These are phyloP conservation scores for Entomyzon cyanotis DNA, from an alignment of 2,113 vertebrate species.

Conservation along the genomic window DNA sequence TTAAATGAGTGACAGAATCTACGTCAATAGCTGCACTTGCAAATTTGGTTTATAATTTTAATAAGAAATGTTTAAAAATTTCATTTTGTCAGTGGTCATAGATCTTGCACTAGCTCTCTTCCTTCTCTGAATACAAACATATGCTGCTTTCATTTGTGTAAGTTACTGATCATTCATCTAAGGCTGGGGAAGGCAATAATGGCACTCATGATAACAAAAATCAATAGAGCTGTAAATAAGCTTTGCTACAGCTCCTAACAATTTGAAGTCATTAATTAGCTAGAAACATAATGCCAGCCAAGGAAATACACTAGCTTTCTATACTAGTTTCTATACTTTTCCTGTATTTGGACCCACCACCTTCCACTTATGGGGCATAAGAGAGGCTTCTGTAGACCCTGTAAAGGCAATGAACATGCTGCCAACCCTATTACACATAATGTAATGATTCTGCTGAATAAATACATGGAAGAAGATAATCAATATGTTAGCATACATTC, in stretches of 20 bases:
- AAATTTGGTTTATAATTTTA: not conserved
- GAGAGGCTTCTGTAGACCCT: not conserved
- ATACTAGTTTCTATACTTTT: not conserved
- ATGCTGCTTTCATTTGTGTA: not conserved
- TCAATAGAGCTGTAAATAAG: slow-evolving; percentile 47
- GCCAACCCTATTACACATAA: not conserved
- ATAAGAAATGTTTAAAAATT: not conserved
- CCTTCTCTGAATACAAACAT: not conserved
- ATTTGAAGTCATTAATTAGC: not conserved
- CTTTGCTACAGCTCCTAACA: slow-evolving; percentile 3
- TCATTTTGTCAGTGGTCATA: not conserved
- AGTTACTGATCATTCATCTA: slow-evolving; percentile 17
- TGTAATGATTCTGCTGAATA: not conserved
- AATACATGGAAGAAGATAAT: not conserved
- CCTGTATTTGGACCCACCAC: not conserved
- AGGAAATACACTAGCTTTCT: not conserved
- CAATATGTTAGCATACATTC: not conserved
- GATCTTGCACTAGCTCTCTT: not conserved
- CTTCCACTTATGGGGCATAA: not conserved
- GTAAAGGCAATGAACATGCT: not conserved
- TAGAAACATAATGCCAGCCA: not conserved
- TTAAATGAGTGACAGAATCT: not conserved
- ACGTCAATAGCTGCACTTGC: not conserved
- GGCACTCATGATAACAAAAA: slow-evolving; percentile 24
- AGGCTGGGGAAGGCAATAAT: not conserved